phyloP scores from a whole-genome alignment of 2,113 vertebrate species.

The Amblyopsis rosae region DNA sequence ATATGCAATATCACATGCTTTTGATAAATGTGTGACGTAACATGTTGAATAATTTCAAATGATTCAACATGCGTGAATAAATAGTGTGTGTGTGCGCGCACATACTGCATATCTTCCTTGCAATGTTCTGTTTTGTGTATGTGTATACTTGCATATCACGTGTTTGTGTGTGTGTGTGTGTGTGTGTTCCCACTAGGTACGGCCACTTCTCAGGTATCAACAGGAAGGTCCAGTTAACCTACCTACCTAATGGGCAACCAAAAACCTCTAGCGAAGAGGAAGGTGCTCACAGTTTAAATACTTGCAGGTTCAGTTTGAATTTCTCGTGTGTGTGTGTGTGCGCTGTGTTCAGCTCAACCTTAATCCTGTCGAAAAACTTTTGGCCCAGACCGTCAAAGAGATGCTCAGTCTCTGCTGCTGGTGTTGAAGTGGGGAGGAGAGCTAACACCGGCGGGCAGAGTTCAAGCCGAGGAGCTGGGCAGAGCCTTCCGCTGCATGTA shows the following conservation, averaged over 20 bases:
- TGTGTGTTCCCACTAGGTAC: conserved; percentile 81
- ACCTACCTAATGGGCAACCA: conserved; percentile 87
- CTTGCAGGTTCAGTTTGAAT: background rate
- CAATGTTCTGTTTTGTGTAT: background rate
- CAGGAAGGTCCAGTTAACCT: conserved; percentile 95
- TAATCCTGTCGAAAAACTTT: background rate
- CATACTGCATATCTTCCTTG: background rate
- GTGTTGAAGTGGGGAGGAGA: conserved; percentile 97
- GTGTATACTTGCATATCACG: conserved; percentile 16
- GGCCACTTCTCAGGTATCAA: conserved; percentile 99
- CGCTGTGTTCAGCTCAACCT: background rate
- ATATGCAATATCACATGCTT: conserved; percentile 7
- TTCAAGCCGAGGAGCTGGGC: conserved; percentile 95
- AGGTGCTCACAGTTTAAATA: conserved; percentile 74
- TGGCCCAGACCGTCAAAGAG: conserved; percentile 78
- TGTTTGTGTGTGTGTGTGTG: conserved; percentile 26
- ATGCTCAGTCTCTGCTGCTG: conserved; percentile 85
- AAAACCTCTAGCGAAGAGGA: conserved; percentile 93
- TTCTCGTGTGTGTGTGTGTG: background rate
- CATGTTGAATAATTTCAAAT: background rate
- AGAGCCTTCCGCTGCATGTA: conserved; percentile 98
- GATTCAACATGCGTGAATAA: conserved; percentile 7
- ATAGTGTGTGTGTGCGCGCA: background rate
- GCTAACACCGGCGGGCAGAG: conserved; percentile 91
- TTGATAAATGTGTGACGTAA: background rate